These are phyloP conservation scores for Drosophila birchii DNA, from an alignment of 2,888 invertebrate genomes.

Conservation along the genomic window DNA sequence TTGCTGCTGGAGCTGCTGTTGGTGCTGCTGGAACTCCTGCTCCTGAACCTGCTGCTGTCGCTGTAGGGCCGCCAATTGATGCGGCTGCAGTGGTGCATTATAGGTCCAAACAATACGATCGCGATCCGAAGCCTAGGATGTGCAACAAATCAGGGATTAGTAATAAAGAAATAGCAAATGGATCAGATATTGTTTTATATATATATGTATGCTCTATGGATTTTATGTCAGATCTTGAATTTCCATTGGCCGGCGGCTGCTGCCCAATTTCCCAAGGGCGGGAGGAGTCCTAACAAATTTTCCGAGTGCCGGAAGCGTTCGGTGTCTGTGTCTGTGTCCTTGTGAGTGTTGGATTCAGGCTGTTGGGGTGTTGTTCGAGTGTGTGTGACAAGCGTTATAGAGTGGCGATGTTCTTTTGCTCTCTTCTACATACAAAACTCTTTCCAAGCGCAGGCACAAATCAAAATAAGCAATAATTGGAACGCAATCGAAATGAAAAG, in stretches of 20 bases:
- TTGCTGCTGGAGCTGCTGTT: conserved; percentile 83
- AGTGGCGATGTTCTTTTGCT: conserved; percentile 18
- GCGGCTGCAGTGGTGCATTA: conserved; percentile 89
- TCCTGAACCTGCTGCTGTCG: conserved; percentile 71
- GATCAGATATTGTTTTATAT: conserved; percentile 1
- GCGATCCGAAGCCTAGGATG: conserved; percentile 82
- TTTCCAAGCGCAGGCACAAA: conserved; percentile 55
- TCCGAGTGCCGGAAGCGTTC: conserved; percentile 26
- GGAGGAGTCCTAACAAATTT: conserved; percentile 47
- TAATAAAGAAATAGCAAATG: conserved; percentile 1
- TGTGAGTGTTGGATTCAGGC: conserved; percentile 27
- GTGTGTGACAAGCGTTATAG: conserved; percentile 52
- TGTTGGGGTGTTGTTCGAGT: conserved; percentile 24
- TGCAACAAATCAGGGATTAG: conserved; percentile 49
- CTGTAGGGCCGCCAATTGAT: conserved; percentile 73
- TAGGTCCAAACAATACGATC: conserved; percentile 95
- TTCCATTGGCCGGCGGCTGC: conserved; percentile 45
- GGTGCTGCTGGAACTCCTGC: conserved; percentile 76
- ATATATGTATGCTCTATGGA: conserved; percentile 19
- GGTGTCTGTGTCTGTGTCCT: conserved; percentile 25
- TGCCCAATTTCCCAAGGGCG: conserved; percentile 40
- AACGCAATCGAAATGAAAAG: conserved; percentile 39
- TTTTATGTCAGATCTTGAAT: conserved; percentile 51
- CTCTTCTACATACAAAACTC: conserved; percentile 46
- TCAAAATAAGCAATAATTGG: conserved; percentile 35